These are phyloP conservation scores for Hyphantria cunea DNA, from an alignment of 1,140 invertebrate genomes.

Conservation along the genomic window DNA sequence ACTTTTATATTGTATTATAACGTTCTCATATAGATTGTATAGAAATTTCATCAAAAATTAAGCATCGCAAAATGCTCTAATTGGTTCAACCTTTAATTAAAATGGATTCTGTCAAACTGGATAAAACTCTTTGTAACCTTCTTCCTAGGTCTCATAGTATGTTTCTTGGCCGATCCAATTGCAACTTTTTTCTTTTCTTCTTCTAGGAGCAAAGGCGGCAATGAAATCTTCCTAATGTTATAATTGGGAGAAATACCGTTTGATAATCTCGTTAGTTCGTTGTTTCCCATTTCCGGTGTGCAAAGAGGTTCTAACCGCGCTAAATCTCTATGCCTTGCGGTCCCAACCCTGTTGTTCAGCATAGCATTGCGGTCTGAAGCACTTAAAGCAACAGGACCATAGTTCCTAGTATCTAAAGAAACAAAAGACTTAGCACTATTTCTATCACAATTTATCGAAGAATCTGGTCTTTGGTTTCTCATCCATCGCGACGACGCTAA, in stretches of 20 bases:
- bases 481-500: slow-evolving; percentile 78
- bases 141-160: slow-evolving; percentile 47
- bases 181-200: slow-evolving; percentile 63
- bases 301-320: slow-evolving; percentile 61
- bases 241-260: slow-evolving; percentile 47
- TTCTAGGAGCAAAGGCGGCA: slow-evolving; percentile 70
- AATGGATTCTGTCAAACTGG: slow-evolving; percentile 40
- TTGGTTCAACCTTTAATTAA: slow-evolving; percentile 20
- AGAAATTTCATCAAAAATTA: too few relatives aligned
- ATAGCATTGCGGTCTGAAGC: slow-evolving; percentile 53
- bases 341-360: slow-evolving; percentile 56
- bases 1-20: too few relatives aligned
- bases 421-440: slow-evolving; percentile 75
- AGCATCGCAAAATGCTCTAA: too few relatives aligned
- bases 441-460: slow-evolving; percentile 63
- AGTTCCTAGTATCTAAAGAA: slow-evolving; percentile 65
- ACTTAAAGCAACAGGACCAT: slow-evolving; percentile 44
- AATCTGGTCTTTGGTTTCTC: slow-evolving; percentile 62
- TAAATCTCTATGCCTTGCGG: slow-evolving; percentile 61
- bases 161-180: slow-evolving; percentile 57
- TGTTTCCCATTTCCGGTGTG: slow-evolving; percentile 53
- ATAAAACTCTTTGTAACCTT: slow-evolving; percentile 30
- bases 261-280: slow-evolving; percentile 42
- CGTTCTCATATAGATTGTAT: too few relatives aligned
- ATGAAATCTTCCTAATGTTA: slow-evolving; percentile 72